Evolutionary conservation across 2,113 vertebrate species (phyloP).

Genomic region (Pitta sordida): DNA sequence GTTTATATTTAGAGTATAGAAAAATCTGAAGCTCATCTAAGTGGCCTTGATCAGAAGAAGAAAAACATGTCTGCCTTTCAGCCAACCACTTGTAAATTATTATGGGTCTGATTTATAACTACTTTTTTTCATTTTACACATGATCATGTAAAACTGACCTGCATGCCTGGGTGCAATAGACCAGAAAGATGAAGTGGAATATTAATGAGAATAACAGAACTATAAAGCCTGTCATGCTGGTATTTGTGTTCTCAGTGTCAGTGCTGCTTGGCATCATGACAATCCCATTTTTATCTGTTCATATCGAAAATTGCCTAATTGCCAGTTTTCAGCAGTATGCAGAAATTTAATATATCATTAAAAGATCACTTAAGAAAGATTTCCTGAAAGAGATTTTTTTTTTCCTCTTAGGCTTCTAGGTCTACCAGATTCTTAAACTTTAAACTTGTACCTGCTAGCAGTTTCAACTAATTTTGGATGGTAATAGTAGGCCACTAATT

Average conservation of each 20-base stretch:
- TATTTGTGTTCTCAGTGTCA: not conserved
- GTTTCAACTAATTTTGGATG: not conserved
- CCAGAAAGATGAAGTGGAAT: not conserved
- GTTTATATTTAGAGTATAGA: not conserved
- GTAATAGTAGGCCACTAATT: not conserved
- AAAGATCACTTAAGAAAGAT: not conserved
- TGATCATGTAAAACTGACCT: not conserved
- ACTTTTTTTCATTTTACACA: not conserved
- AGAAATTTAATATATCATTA: not conserved
- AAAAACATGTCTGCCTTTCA: not conserved
- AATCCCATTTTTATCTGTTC: not conserved
- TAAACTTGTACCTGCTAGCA: not conserved
- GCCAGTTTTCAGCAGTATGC: not conserved
- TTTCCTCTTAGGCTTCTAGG: not conserved
- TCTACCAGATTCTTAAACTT: not conserved
- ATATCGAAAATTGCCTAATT: slow-evolving; percentile 7
- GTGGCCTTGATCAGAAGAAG: not conserved
- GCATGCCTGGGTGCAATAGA: not conserved
- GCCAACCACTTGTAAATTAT: not conserved
- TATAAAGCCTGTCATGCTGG: not conserved
- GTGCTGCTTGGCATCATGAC: not conserved
- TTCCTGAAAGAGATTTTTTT: not conserved
- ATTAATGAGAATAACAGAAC: not conserved
- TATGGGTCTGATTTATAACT: not conserved
- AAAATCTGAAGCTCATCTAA: not conserved